Conservation (phyloP, 2,888 invertebrate species). For the Plebejus anna region DNA sequence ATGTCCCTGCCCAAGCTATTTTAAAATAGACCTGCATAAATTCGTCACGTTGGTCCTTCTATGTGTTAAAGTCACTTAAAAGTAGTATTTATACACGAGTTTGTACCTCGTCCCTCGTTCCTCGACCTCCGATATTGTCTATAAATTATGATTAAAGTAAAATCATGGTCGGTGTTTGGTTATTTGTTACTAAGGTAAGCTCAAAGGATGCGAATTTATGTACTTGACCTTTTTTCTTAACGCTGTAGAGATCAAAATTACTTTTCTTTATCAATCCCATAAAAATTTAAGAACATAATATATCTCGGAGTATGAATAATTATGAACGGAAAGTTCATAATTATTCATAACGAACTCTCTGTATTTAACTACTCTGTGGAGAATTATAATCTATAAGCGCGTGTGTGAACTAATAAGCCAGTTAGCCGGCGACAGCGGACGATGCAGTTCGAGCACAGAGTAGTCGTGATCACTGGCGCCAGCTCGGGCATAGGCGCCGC, state of each 20-base stretch:
- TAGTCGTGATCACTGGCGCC: constrained; percentile 64
- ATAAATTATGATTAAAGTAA: constrained; percentile 8
- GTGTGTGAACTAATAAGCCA: constrained; percentile 33
- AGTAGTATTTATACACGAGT: not conserved
- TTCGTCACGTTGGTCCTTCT: constrained; percentile 15
- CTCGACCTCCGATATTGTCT: not conserved
- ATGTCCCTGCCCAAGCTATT: constrained; percentile 1
- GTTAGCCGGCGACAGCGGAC: constrained; percentile 42
- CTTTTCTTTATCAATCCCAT: too few relatives aligned
- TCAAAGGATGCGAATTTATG: not conserved
- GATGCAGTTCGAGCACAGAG: constrained; percentile 63
- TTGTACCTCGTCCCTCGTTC: not conserved
- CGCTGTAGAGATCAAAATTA: not conserved
- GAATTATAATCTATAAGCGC: constrained; percentile 30
- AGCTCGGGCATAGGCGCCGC: constrained; percentile 66
- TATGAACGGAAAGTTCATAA: too few relatives aligned
- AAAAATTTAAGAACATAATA: too few relatives aligned
- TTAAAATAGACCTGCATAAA: constrained; percentile 21
- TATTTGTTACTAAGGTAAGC: not conserved
- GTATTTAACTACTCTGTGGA: constrained; percentile 31
- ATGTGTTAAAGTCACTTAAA: not conserved
- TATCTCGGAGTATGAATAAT: too few relatives aligned
- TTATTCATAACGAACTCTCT: constrained; percentile 22
- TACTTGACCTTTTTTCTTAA: not conserved
- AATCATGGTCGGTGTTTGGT: not conserved